Evolutionary conservation across 1,140 invertebrate genomes (phyloP), one percentile per base, ranked within the genome.

Genomic region (Ips nitidus): DNA sequence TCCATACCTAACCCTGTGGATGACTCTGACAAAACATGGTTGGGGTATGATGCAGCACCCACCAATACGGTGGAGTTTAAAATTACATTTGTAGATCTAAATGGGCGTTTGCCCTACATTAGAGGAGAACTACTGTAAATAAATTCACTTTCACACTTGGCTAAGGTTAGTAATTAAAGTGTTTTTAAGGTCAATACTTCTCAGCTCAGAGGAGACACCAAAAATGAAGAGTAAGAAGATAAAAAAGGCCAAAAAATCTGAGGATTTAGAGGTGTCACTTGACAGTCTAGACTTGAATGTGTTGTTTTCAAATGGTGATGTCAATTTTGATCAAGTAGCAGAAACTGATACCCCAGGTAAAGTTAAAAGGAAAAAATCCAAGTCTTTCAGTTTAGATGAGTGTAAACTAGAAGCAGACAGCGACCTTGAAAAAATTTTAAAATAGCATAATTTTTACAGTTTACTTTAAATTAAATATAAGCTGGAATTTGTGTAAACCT

Each of bases 41-140:
- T 83, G 69, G 87, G 87, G 4, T 64, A 83, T 50, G 79, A 78
- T 65, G 76, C 87, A 42, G 72, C 82, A 41, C 80, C 87, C 73
- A 85, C 84, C 0, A 84, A 88, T 77, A 82, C 87, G 79, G 82
- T 88, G 22, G 78, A 78, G 71, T 87, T 89, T 76, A 80, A 78
- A 70, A 81, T 88, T 64, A 84, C 82, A 4, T 79, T 83, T 65
- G 70, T 73, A 3, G 63, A 72, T 42, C 69, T 75, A 8, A 52
- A 63, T 41, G 61, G 64, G 5, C 52, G 58, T 52, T 50, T 77
- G 37, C 74, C 72, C 4, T 73, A 75, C 70, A 75, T 77, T 37
- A 65, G 65, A 56, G 75, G 73, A 41, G 59, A 73, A 70, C 52
- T 77, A 62, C 41, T 63, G 73, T 72, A 67, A 69, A 62, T 71